Conservation (phyloP, 2,888 invertebrate species). For the Drosophila lutescens region DNA sequence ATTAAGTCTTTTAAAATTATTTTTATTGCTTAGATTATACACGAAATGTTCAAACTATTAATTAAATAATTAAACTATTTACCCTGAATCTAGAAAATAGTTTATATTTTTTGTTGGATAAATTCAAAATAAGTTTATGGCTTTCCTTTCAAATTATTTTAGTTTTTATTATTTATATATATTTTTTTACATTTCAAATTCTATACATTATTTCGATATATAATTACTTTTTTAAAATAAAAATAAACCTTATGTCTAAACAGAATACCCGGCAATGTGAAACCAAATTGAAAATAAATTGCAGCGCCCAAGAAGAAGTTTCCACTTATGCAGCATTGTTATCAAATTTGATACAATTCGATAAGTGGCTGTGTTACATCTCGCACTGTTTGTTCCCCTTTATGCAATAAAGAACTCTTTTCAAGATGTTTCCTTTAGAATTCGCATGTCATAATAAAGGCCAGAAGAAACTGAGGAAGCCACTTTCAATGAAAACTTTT, state of each 20-base stretch:
- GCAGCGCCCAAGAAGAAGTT: neutral
- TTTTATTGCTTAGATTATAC: no score
- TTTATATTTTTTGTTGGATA: no score
- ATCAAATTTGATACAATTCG: constrained; percentile 5
- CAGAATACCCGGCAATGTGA: neutral
- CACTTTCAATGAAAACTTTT: neutral
- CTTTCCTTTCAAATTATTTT: no score
- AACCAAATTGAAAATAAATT: neutral
- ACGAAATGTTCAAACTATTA: no score
- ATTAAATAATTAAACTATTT: no score
- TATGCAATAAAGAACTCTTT: constrained; percentile 13
- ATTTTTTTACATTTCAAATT: no score
- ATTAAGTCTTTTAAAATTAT: no score
- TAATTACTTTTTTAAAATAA: no score
- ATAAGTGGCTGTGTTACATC: constrained; percentile 1
- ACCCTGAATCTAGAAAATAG: no score
- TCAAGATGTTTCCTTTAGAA: constrained; percentile 11
- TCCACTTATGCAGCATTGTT: neutral
- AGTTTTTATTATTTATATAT: no score
- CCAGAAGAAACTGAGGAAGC: constrained; percentile 15
- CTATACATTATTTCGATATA: no score
- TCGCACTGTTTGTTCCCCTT: neutral
- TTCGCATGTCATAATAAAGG: constrained; percentile 9
- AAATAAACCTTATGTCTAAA: neutral
- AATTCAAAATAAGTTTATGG: no score